phyloP scores from a whole-genome alignment of 2,888 invertebrate species.

The Cyrtodaria siliqua region DNA sequence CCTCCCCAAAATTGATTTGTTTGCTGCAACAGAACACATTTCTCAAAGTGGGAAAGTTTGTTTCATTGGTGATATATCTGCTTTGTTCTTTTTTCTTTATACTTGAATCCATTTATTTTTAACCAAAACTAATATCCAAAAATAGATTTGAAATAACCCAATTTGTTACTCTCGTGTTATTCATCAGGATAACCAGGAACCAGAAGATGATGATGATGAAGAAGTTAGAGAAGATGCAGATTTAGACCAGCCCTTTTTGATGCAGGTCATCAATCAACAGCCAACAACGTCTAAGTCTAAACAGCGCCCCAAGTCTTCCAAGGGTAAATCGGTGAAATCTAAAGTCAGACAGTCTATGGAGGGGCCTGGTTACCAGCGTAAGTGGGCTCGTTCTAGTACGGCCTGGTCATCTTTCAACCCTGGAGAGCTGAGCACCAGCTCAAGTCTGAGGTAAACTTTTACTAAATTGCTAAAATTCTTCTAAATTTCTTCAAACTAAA shows the following conservation, averaged over 20 bases:
- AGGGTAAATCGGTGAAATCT: slow-evolving; percentile 54
- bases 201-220: slow-evolving; percentile 18
- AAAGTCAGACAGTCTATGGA: slow-evolving; percentile 69
- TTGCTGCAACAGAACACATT: too few species aligned
- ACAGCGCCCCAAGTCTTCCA: slow-evolving; percentile 31
- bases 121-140: too few species aligned
- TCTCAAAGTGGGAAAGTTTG: too few species aligned
- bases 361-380: slow-evolving; percentile 68
- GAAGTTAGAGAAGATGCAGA: slow-evolving; percentile 10
- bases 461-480: too few species aligned
- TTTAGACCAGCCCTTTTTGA: slow-evolving; percentile 60
- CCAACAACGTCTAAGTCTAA: slow-evolving; percentile 34
- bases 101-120: too few species aligned
- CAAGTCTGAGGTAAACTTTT: slow-evolving; percentile 48
- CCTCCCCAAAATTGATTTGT: too few species aligned
- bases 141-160: too few species aligned
- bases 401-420: slow-evolving; percentile 79
- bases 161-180: too few species aligned
- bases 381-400: slow-evolving; percentile 79
- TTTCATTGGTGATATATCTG: too few species aligned
- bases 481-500: too few species aligned
- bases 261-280: slow-evolving; percentile 31
- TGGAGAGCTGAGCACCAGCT: slow-evolving; percentile 77
- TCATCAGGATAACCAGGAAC: neutral
- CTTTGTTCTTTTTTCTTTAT: too few species aligned